Base-by-base conservation (phyloP, 2,797 vertebrate species). In the Chiroxiphia lanceolata region DNA sequence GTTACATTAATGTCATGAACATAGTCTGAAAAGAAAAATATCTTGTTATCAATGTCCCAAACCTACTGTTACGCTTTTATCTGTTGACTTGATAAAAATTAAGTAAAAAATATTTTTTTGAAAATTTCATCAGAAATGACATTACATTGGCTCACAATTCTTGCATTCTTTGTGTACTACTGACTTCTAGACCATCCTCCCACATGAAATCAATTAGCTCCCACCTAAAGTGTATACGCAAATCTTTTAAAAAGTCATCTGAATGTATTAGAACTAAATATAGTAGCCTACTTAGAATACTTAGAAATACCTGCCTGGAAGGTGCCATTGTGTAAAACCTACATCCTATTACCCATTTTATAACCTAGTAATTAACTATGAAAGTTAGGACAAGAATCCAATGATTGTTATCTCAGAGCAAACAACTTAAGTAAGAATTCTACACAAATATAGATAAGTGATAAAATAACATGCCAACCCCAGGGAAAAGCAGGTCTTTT, bases 1-100 rank as follows among this genome's bases (percentile, higher is more conserved):
- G 99, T 98, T 60, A 98, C 83, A 85, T 95, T 99, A 96, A 99
- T 94, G 83, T 98, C 97, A 97, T 99, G 97, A 95, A 98, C 97
- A 69, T 98, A 98, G 96, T 99, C 99, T 99, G 97, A 60, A 97
- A 97, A 89, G 77, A 94, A 95, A 54, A 90, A 77, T 77, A 78
- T 6, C 14, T 26, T 87, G 71, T 20, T 53, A 63, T 42, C 20
- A 83, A 14, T 25, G 29, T 27, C 26, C 11, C 31, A 84, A 36
- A 59, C 1, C 18, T 82, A 31, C 10, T 85, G n/a, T 26, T 64
- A 81, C 15, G 27, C 21, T 74, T 87, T 48, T 36, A 67, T 26
- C 10, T 84, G 9, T 25, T 77, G 6, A 75, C 53, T 38, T 71
- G 15, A 59, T 21, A 53, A 74, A 90, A 82, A 81, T 34, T 13